A percentile compares a stretch with the other conserved stretches of the same genome.
Conservation (phyloP, 2,113 vertebrate species). For the Elachura formosa region DNA sequence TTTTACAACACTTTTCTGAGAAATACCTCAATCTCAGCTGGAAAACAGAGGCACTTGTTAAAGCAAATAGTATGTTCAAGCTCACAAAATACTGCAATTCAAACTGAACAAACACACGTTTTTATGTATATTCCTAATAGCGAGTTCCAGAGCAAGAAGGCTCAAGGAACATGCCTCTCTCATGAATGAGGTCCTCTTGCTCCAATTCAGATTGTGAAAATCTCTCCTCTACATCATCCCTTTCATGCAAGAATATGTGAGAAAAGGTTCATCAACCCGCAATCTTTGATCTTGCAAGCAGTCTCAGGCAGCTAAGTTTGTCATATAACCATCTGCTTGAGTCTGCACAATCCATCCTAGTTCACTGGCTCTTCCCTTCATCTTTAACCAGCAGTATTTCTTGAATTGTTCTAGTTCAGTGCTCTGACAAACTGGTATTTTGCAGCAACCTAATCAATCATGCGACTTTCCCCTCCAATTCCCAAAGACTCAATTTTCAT, state of each 20-base stretch:
- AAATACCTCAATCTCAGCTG: not conserved
- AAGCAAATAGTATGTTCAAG: not conserved
- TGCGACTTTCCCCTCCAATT: not conserved
- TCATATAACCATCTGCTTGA: not conserved
- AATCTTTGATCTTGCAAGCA: not conserved
- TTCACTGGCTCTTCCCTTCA: not conserved
- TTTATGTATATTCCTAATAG: not conserved
- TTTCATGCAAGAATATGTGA: not conserved
- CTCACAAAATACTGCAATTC: not conserved
- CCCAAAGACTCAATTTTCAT: not conserved
- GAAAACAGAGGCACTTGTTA: not conserved
- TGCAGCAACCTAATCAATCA: not conserved
- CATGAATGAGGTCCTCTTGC: not conserved
- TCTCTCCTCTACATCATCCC: rapidly evolving
- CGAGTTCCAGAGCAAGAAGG: not conserved
- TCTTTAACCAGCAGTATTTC: not conserved
- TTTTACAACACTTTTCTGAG: not conserved
- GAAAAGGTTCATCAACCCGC: not conserved
- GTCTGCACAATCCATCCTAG: not conserved
- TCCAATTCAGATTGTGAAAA: not conserved
- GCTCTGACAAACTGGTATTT: not conserved
- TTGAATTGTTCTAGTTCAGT: not conserved
- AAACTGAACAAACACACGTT: not conserved
- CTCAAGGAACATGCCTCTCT: not conserved
- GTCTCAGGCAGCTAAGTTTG: not conserved